Base-by-base conservation (phyloP, 2,113 vertebrate genomes). In the Pampusana beccarii region DNA sequence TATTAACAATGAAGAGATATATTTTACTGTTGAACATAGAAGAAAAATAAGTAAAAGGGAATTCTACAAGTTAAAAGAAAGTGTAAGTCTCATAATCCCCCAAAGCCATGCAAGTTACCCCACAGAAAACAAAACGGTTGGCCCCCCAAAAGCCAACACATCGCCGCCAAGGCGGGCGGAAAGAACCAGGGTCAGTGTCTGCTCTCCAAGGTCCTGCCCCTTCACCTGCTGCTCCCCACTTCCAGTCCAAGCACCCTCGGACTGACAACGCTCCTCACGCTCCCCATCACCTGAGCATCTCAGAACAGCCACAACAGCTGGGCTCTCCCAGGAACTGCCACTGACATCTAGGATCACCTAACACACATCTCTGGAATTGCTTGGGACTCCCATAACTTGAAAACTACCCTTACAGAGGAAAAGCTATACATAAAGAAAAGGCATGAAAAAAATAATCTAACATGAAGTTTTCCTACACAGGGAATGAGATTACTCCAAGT, bases 201-300 rank as follows among this genome's bases (percentile, higher is more conserved):
- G 90, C 93, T 87, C 90, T 81, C 91, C 78, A 86, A 42, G 74
- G 74, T 82, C 24, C 87, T 89, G 73, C 5, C 54, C 61, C 82
- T 67, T 9, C 40, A 33, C 4, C 5, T 2, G 1, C 33, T 36
- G 44, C 56, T 31, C 0, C 0, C 5, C 19, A 28, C 5, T 18
- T 14, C 34, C 11, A 54, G 61, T n/a, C 36, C 0, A 0, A 50
- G 31, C 25, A 53, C 1, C 10, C 6, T 19, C 31, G 15, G 21
- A 21, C 44, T 1, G 1, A 1, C 16, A 2, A 6, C 1, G 23
- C 13, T 51, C 53, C 29, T 2, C 0, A 15, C 2, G 1, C 33
- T n/a, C 62, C 60, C 23, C n/a, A 15, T 4, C 60, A 50, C 28
- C 57, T 13, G 9, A 57, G 23, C 36, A 34, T 1, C 26, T 53